Evolutionary conservation across 92 coral and sea anemone genomes (phyloP).

Genomic region (Galaxea fascicularis): DNA sequence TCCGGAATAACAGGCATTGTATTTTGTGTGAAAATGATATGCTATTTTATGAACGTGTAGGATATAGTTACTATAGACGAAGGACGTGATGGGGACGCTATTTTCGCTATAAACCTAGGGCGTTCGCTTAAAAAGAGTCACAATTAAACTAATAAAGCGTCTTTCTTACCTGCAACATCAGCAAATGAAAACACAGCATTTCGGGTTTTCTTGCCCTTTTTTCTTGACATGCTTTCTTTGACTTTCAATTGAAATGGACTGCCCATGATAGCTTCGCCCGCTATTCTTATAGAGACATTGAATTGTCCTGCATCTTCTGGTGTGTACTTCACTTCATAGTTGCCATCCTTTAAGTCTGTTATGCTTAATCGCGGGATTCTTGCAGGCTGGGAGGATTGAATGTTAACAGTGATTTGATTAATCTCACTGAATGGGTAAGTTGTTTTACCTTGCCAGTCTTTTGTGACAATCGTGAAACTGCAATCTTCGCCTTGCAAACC

Average conservation of each 20-base stretch:
- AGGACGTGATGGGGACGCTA: too few species aligned
- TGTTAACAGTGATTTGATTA: not conserved
- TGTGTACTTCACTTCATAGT: slow-evolving; percentile 10
- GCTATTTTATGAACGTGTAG: too few species aligned
- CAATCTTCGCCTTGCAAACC: not conserved
- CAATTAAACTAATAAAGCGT: too few species aligned
- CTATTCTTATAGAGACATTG: not conserved
- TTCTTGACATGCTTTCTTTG: too few species aligned
- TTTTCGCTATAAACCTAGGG: too few species aligned
- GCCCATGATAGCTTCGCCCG: not conserved
- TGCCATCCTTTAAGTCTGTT: slow-evolving; percentile 15
- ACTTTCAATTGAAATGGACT: slow-evolving; percentile 19
- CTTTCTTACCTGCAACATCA: too few species aligned
- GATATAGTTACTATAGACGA: too few species aligned
- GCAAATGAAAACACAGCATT: too few species aligned
- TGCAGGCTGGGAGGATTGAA: not conserved
- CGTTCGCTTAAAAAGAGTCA: too few species aligned
- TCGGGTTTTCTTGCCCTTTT: too few species aligned
- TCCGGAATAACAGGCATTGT: too few species aligned
- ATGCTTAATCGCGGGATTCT: not conserved
- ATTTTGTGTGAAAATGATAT: too few species aligned
- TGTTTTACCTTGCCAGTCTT: not conserved
- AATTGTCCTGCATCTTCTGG: slow-evolving; percentile 11
- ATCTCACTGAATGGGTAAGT: not conserved
- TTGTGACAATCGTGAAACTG: not conserved